A percentile compares a stretch with the other conserved stretches of the same genome.
Conservation (phyloP, 2,113 vertebrate species). For the Micronisus gabar region DNA sequence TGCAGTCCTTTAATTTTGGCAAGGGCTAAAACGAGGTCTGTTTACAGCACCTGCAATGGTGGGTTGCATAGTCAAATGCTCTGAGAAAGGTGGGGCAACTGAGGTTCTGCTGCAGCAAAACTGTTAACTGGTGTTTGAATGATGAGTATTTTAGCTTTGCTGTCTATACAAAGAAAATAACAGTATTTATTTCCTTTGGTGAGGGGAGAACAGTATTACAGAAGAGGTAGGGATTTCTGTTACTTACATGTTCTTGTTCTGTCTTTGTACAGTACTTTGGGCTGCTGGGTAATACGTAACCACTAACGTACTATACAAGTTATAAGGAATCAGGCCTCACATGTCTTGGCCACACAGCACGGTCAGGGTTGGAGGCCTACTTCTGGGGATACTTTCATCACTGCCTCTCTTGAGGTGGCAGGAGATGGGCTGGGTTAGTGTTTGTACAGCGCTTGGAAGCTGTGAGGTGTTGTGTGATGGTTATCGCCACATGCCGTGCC, state of each 20-base stretch:
- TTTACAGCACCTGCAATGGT: background rate
- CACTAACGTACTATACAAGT: background rate
- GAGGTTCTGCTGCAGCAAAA: background rate
- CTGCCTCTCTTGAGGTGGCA: constrained; percentile 7
- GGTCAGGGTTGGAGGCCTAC: background rate
- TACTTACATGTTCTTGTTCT: background rate
- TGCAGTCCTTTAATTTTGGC: background rate
- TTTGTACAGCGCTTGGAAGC: constrained; percentile 40
- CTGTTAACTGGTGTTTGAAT: background rate
- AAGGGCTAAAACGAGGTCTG: background rate
- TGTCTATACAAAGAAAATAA: background rate
- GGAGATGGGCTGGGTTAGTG: constrained; percentile 16
- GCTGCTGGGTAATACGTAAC: background rate
- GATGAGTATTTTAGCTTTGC: background rate
- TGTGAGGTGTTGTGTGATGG: background rate
- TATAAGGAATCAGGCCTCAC: background rate
- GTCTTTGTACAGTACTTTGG: background rate
- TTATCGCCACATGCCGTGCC: background rate
- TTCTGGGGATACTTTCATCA: background rate
- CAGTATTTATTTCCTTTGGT: background rate
- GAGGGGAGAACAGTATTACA: background rate
- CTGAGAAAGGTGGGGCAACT: background rate
- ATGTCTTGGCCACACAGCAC: background rate
- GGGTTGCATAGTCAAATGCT: background rate
- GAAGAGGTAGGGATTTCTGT: background rate